Evolutionary conservation across 2,113 vertebrate genomes (phyloP).

Genomic region (Spilogale gracilis): DNA sequence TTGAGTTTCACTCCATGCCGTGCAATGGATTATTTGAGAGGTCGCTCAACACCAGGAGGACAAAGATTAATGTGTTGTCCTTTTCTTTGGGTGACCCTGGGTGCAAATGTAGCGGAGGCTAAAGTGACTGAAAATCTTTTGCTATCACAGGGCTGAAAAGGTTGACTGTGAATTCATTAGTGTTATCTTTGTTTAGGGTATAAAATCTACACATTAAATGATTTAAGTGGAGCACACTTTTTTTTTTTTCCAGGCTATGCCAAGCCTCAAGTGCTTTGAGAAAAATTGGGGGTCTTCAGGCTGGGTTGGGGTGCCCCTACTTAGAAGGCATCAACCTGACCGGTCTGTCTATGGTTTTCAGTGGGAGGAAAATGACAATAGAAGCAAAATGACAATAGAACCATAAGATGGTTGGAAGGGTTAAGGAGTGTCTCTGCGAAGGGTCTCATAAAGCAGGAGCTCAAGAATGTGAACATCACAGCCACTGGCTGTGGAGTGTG

Average conservation of each 20-base stretch:
- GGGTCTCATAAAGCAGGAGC: background rate
- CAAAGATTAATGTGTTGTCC: slow-evolving; percentile 92
- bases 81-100: slow-evolving; percentile 89
- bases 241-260: background rate
- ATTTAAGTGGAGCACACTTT: background rate
- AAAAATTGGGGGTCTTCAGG: background rate
- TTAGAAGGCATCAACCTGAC: background rate
- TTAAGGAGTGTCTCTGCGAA: background rate
- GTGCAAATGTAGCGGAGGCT: slow-evolving; percentile 85
- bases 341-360: background rate
- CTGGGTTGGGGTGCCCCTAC: background rate
- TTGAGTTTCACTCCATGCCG: slow-evolving; percentile 86
- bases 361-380: accelerated
- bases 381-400: accelerated
- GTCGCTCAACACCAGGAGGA: slow-evolving; percentile 86
- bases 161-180: slow-evolving; percentile 90
- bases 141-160: slow-evolving; percentile 89
- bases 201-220: slow-evolving; percentile 76
- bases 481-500: accelerated
- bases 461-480: accelerated
- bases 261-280: background rate
- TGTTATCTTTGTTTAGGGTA: slow-evolving; percentile 86
- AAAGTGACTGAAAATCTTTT: slow-evolving; percentile 92
- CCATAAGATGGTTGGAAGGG: background rate
- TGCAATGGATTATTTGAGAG: slow-evolving; percentile 87